These are phyloP conservation scores for Danio kyathit DNA, from an alignment of 2,797 vertebrate species.

Conservation along the genomic window DNA sequence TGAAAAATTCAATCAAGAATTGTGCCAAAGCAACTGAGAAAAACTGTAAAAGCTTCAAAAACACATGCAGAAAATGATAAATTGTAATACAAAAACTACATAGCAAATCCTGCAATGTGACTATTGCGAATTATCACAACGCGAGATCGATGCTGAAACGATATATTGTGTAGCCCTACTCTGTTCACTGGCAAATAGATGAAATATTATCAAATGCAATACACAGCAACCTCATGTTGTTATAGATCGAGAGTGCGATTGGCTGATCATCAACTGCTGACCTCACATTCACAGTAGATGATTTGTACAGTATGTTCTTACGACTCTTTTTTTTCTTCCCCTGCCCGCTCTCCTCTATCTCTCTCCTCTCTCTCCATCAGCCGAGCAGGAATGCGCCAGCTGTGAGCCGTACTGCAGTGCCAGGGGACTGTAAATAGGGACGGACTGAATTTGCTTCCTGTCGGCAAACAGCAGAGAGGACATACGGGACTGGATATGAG, in stretches of 20 bases:
- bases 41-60: too few relatives aligned
- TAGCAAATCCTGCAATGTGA: too few relatives aligned
- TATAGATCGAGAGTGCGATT: constrained; percentile 24
- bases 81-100: too few relatives aligned
- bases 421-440: constrained; percentile 81
- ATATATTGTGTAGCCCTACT: too few relatives aligned
- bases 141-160: too few relatives aligned
- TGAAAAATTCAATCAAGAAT: too few relatives aligned
- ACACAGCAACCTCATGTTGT: background rate
- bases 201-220: constrained; percentile 10
- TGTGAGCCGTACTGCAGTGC: constrained; percentile 71
- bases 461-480: constrained; percentile 67
- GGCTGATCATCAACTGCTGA: constrained; percentile 47
- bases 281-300: constrained; percentile 28
- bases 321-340: background rate
- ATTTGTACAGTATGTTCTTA: constrained; percentile 35
- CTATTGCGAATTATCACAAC: too few relatives aligned
- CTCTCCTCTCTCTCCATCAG: constrained; percentile 50
- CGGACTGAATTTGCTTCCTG: constrained; percentile 76
- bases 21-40: too few relatives aligned
- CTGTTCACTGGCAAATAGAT: constrained; percentile 7
- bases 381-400: constrained; percentile 67
- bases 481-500: constrained; percentile 48
- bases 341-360: constrained; percentile 17
- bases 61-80: too few relatives aligned